Evolutionary conservation across 2,888 invertebrate genomes (phyloP).

Genomic region (Glaucopsyche alexis): DNA sequence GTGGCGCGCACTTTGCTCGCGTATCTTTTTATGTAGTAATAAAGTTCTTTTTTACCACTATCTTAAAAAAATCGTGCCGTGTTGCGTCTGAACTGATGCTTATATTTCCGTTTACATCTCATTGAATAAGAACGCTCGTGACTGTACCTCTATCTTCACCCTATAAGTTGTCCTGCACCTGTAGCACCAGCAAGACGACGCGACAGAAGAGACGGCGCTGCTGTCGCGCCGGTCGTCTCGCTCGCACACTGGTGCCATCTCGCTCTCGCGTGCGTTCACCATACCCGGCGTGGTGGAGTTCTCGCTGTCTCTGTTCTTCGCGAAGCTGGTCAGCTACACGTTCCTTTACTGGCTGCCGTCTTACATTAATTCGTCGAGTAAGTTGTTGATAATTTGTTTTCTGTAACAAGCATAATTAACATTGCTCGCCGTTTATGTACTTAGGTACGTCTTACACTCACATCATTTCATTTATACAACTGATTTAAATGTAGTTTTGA

Average conservation of each 20-base stretch:
- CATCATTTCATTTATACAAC: too few species aligned
- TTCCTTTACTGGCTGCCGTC: slow-evolving; percentile 97
- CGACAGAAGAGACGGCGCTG: slow-evolving; percentile 58
- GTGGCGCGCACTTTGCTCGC: too few species aligned
- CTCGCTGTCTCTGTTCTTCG: slow-evolving; percentile 95
- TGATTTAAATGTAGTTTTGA: too few species aligned
- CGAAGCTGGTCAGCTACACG: slow-evolving; percentile 97
- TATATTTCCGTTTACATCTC: too few species aligned
- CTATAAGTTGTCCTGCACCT: background rate
- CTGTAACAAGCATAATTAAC: too few species aligned
- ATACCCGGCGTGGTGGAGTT: slow-evolving; percentile 97
- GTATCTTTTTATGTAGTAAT: too few species aligned
- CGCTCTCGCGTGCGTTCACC: slow-evolving; percentile 86
- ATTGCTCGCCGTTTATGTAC: too few species aligned
- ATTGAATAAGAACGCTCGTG: too few species aligned
- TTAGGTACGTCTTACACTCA: too few species aligned
- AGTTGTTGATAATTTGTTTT: slow-evolving; percentile 59
- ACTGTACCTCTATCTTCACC: background rate
- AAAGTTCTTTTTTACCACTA: too few species aligned
- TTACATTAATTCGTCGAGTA: slow-evolving; percentile 92
- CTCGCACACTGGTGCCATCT: slow-evolving; percentile 81
- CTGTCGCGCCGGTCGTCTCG: slow-evolving; percentile 81
- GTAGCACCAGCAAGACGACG: slow-evolving; percentile 47
- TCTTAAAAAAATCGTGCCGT: too few species aligned
- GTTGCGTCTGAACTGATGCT: too few species aligned